Evolutionary conservation across 2,888 invertebrate species (phyloP), one percentile per base, ranked within the genome.

Genomic region (Marasmarcha lunaedactyla): DNA sequence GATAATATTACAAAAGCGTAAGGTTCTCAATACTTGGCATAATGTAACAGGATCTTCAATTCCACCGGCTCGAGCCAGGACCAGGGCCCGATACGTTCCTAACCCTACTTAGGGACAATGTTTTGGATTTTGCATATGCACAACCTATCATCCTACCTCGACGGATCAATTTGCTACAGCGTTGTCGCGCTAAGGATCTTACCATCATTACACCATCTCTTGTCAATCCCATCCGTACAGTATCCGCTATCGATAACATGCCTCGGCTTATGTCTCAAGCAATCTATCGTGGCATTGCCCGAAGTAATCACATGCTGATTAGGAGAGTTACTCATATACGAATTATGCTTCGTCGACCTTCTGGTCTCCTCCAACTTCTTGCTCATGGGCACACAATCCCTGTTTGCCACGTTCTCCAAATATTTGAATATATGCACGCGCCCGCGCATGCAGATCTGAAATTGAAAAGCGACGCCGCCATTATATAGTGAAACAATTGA

Each of bases 391-490:
- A 74, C 55, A 47, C 70, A 71, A 57, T 84, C 87, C 71, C 91
- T 92, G 60, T 88, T 88, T 36, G 95, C 93, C 81, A 94, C 93
- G 60, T 91, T 91, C 70, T 96, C 95, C 52, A 97, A 85, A 79
- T 92, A 96, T 72, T 97, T 97, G 85, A 96, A 96, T 57, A 97
- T 94, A 74, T 97, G 97, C 62, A 95, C 93, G 62, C 94, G 88
- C 54, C 97, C 97, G 69, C 95, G 89, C 77, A 91, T 91, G 81
- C 96, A 97, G 52, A 94, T 84, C 94, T 94, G 72, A 83, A 63
- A 39, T 35, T 11, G 15, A 3, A 6, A 15, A 41, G 20, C n/a
- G 10, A 12, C 1, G 20, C 2, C n/a, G n/a, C n/a, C 11, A n/a
- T 35, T 35, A 14, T 12, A 14, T 1, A 14, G 11, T 35, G 35